Evolutionary conservation across 2,888 invertebrate species (phyloP).

Genomic region (Osedax frankpressi): DNA sequence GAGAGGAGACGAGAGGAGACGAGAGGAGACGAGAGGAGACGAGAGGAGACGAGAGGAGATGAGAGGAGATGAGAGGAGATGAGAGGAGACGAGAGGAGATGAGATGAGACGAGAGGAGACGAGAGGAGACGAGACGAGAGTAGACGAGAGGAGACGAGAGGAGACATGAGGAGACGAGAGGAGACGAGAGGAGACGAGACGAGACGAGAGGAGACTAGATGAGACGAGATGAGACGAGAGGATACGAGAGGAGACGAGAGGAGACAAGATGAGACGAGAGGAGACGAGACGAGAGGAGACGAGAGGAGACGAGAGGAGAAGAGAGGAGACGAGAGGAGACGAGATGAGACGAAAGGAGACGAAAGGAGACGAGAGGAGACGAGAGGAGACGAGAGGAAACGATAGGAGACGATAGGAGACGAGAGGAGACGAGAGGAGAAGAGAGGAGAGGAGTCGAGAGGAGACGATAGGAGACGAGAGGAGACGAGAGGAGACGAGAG

Average conservation of each 20-base stretch:
- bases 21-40: conserved; percentile 4
- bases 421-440: neutral
- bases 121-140: conserved; percentile 4
- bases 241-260: conserved; percentile 2
- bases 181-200: conserved; percentile 4
- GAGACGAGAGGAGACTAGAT: conserved; percentile 1
- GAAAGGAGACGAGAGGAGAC: no score
- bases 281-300: conserved; percentile 4
- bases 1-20: conserved; percentile 4
- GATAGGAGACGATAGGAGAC: neutral
- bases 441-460: conserved; percentile 4
- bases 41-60: conserved; percentile 2
- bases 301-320: conserved; percentile 2
- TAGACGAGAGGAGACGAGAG: conserved; percentile 2
- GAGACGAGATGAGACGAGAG: conserved; percentile 2
- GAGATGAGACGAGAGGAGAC: conserved; percentile 2
- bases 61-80: conserved; percentile 1
- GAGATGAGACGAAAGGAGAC: conserved; percentile 1
- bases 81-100: conserved; percentile 2
- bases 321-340: conserved; percentile 4
- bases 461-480: conserved; percentile 2
- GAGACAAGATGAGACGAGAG: conserved; percentile 1
- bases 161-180: conserved; percentile 2
- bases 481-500: conserved; percentile 4
- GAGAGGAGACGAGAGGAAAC: no score